A percentile compares a stretch with the other conserved stretches of the same genome.
phyloP scores from a whole-genome alignment of 2,797 vertebrate genomes.

The Amniataba percoides region DNA sequence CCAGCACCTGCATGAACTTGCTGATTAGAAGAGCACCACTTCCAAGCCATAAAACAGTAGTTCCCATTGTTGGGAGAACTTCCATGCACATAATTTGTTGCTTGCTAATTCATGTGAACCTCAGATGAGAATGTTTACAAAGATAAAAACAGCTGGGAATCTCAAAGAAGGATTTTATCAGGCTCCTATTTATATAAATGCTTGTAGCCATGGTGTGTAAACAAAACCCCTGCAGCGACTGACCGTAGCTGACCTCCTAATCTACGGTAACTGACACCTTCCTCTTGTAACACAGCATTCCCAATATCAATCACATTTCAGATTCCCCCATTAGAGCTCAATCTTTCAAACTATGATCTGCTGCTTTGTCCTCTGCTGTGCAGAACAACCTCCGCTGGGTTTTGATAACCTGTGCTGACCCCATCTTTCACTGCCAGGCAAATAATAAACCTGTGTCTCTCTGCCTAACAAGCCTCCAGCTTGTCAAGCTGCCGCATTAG shows the following conservation, averaged over 20 bases:
- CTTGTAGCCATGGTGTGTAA: constrained; percentile 51
- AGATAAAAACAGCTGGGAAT: constrained; percentile 57
- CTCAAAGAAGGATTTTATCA: constrained; percentile 45
- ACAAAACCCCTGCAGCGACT: constrained; percentile 43
- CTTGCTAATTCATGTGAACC: constrained; percentile 32
- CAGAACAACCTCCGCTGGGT: constrained; percentile 50
- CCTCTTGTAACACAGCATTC: constrained; percentile 16
- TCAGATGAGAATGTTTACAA: constrained; percentile 27
- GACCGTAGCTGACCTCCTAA: constrained; percentile 43
- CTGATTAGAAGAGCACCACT: constrained; percentile 41
- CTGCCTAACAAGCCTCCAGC: constrained; percentile 48
- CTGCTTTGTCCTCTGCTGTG: constrained; percentile 43
- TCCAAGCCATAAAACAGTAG: constrained; percentile 37
- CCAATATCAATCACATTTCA: constrained; percentile 37
- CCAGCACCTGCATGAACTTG: constrained; percentile 53
- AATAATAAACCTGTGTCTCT: constrained; percentile 58
- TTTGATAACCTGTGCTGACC: constrained; percentile 62
- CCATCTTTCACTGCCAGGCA: constrained; percentile 48
- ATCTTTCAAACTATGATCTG: constrained; percentile 3
- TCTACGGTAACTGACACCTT: constrained; percentile 39
- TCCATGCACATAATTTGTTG: constrained; percentile 26
- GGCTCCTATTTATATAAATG: constrained; percentile 55
- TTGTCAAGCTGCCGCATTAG: constrained; percentile 66
- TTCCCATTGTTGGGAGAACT: constrained; percentile 46
- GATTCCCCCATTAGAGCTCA: constrained; percentile 28